Conservation (phyloP, 2,888 invertebrate genomes). For the Mamestra brassicae region DNA sequence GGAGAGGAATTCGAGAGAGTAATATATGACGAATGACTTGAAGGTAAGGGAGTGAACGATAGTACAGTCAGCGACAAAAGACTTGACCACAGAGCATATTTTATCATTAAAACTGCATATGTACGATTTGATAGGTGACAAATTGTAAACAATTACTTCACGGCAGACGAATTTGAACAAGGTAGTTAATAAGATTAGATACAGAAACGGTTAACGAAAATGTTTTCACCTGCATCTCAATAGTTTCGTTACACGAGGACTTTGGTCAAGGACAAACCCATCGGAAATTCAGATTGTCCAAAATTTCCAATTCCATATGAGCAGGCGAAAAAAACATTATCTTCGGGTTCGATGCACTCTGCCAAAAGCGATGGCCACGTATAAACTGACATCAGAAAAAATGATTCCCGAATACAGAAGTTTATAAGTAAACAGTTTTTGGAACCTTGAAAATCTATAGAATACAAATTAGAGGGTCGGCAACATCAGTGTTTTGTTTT, state of each 20-base stretch:
- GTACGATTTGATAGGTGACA: neutral
- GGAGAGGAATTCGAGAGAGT: too few species aligned
- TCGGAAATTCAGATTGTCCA: conserved; percentile 76
- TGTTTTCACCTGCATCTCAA: conserved; percentile 62
- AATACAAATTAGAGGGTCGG: conserved; percentile 23
- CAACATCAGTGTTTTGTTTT: conserved; percentile 15
- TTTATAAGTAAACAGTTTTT: conserved; percentile 35
- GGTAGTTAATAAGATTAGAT: conserved; percentile 1
- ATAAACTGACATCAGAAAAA: conserved; percentile 52
- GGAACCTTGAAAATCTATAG: conserved; percentile 34
- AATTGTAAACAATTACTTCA: neutral
- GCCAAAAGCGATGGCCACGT: conserved; percentile 59
- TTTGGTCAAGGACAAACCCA: conserved; percentile 76
- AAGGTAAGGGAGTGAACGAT: too few species aligned
- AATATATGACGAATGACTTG: too few species aligned
- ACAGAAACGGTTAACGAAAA: conserved; percentile 25
- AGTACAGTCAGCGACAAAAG: too few species aligned
- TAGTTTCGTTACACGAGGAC: conserved; percentile 65
- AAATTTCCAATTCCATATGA: conserved; percentile 73
- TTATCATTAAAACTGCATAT: neutral
- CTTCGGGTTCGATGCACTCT: conserved; percentile 72
- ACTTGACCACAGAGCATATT: neutral
- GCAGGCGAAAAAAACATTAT: conserved; percentile 65
- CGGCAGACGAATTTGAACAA: conserved; percentile 14
- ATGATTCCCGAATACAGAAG: conserved; percentile 41